Percentiles rank a stretch among this genome's conserved stretches.
Evolutionary conservation across 2,888 invertebrate genomes (phyloP).

Genomic region (Malacosoma neustria): DNA sequence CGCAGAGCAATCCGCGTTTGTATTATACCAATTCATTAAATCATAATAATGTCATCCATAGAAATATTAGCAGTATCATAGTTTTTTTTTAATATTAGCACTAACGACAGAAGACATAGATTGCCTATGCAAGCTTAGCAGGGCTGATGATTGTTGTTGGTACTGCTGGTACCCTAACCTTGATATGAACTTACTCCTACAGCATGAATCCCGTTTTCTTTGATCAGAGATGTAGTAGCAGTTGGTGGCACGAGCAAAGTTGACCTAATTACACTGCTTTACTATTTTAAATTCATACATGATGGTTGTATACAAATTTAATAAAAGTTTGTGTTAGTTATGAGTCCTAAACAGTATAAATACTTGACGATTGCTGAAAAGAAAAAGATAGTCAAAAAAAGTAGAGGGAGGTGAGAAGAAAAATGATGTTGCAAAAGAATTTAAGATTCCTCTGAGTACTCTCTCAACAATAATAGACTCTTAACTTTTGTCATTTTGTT

Average conservation of each 20-base stretch:
- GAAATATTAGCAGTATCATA: neutral
- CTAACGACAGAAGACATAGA: constrained; percentile 15
- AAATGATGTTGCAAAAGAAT: too few relatives aligned
- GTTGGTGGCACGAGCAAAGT: constrained; percentile 8
- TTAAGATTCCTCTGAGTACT: too few relatives aligned
- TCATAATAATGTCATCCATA: constrained; percentile 1
- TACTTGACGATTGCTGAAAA: too few relatives aligned
- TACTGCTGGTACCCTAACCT: constrained; percentile 55
- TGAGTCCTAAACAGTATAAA: too few relatives aligned
- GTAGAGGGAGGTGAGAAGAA: too few relatives aligned
- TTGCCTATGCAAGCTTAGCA: constrained; percentile 55
- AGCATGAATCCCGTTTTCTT: constrained; percentile 6
- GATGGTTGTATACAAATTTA: too few relatives aligned
- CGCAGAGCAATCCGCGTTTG: constrained; percentile 84
- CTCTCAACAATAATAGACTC: too few relatives aligned
- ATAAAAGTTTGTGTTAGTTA: too few relatives aligned
- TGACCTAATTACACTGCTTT: constrained; percentile 31
- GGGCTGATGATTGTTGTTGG: constrained; percentile 43
- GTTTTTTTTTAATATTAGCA: constrained; percentile 7
- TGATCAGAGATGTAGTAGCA: neutral
- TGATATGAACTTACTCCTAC: constrained; percentile 6
- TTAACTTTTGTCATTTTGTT: too few relatives aligned
- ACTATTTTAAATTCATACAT: too few relatives aligned
- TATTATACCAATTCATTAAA: constrained; percentile 34
- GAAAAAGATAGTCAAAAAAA: too few relatives aligned